Conservation (phyloP, 2,888 invertebrate species). For the Onchidella celtica region DNA sequence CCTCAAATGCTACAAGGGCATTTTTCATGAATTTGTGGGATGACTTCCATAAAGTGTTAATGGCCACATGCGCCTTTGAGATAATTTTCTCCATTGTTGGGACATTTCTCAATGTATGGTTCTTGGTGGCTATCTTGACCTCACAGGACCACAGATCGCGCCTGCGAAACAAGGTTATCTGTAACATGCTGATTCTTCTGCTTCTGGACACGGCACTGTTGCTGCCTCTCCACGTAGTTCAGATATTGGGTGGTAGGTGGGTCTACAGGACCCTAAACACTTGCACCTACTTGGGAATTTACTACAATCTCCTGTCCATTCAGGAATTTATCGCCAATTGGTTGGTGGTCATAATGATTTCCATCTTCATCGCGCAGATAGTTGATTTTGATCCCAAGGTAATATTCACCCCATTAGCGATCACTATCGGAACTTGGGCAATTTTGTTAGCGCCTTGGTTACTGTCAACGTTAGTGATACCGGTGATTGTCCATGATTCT, state of each 20-base stretch:
- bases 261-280: no score
- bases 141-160: not conserved
- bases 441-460: constrained; percentile 2
- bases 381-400: not conserved
- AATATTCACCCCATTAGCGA: not conserved
- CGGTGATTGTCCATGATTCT: not conserved
- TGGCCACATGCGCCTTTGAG: no score
- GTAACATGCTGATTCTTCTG: not conserved
- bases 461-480: not conserved
- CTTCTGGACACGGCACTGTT: not conserved
- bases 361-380: constrained; percentile 22
- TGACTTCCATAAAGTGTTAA: no score
- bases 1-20: no score
- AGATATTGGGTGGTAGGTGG: no score
- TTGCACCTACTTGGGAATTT: no score
- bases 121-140: not conserved
- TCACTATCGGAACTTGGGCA: not conserved
- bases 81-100: not conserved
- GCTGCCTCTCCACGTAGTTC: not conserved
- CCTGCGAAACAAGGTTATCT: not conserved
- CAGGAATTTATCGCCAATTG: constrained; percentile 13
- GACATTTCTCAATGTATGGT: not conserved
- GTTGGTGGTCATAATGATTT: constrained; percentile 1
- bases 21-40: no score
- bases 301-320: no score